These are phyloP conservation scores for Enteromius afrohamiltoni DNA, from an alignment of 2,797 vertebrate genomes.

Conservation along the genomic window DNA sequence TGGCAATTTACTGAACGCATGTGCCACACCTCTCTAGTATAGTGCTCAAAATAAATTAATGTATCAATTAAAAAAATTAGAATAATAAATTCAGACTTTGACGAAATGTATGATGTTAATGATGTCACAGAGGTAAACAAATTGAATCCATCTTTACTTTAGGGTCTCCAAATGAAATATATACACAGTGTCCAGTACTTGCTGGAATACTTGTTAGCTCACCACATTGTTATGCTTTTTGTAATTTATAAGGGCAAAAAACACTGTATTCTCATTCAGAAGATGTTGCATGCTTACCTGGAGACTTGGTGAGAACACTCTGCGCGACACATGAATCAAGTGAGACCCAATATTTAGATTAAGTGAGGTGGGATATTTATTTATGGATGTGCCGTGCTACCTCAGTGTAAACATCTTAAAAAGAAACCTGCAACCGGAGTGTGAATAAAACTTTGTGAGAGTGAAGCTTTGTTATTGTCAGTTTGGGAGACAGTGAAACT, in stretches of 20 bases:
- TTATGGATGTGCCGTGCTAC: conserved; percentile 11
- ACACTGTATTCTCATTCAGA: not conserved
- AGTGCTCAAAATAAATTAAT: not conserved
- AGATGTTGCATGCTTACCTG: not conserved
- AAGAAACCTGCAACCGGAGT: conserved; percentile 14
- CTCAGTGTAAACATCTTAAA: conserved; percentile 28
- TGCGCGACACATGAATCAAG: conserved; percentile 15
- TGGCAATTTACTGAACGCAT: not conserved
- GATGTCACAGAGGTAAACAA: not conserved
- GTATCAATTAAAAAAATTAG: not conserved
- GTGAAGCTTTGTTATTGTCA: conserved; percentile 32
- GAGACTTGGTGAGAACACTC: not conserved
- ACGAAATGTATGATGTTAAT: not conserved
- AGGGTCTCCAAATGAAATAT: not conserved
- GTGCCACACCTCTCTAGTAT: not conserved
- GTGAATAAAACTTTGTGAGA: conserved; percentile 15
- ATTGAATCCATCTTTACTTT: not conserved
- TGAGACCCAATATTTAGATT: conserved; percentile 23
- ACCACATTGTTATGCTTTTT: not conserved
- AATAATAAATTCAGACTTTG: not conserved
- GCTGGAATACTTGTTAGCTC: not conserved
- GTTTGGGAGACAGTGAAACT: conserved; percentile 29
- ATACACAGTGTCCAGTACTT: not conserved
- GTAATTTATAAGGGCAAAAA: not conserved
- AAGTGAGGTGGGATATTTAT: conserved; percentile 28